Base-by-base conservation (phyloP, 1,140 invertebrate genomes). In the Procambarus virginalis region DNA sequence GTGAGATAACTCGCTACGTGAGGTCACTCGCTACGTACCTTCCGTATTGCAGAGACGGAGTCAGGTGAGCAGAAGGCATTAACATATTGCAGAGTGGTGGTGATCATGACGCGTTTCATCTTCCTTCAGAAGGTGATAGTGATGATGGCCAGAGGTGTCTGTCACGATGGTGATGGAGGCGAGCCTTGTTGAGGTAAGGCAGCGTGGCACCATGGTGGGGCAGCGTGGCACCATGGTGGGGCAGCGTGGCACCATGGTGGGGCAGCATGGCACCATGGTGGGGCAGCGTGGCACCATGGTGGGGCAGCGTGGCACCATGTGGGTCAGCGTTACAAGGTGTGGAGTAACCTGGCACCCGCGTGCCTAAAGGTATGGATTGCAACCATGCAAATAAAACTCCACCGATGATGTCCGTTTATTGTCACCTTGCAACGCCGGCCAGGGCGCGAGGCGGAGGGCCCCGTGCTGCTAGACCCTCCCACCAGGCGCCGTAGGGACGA, bases 381-480 rank as follows among this genome's bases (percentile, higher is more conserved):
- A 87, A 51, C 17, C 58, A 58, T n/a, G 46, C 77, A 80, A 87
- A 87, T 87, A 87, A 87, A 87, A 87, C 76, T 58, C 76, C 76
- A 49, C 51, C 85, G 76, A 87, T 87, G 85, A 87, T 87, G 85
- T 68, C 85, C 85, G 68, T 87, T 80, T 87, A 80, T 87, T 87
- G 85, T 87, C 85, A 87, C 85, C 85, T 80, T 87, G 77, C 77
- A 80, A 87, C 77, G 77, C 48, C 85, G 85, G 20, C 85, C 22
- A n/a, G n/a, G n/a, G n/a, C n/a, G n/a, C n/a, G n/a, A 51, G 45
- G 34, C 77, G n/a, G 4, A 5, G 4, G 49, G 51, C 76, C 2
- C n/a, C 20, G 78, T 70, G 83, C 45, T 49, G 76, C 9, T 76
- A 49, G 6, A 3, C 85, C 51, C 20, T 70, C 85, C 77, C 60